Conservation (phyloP, 2,797 vertebrate species). For the Tokudaia muenninki region DNA sequence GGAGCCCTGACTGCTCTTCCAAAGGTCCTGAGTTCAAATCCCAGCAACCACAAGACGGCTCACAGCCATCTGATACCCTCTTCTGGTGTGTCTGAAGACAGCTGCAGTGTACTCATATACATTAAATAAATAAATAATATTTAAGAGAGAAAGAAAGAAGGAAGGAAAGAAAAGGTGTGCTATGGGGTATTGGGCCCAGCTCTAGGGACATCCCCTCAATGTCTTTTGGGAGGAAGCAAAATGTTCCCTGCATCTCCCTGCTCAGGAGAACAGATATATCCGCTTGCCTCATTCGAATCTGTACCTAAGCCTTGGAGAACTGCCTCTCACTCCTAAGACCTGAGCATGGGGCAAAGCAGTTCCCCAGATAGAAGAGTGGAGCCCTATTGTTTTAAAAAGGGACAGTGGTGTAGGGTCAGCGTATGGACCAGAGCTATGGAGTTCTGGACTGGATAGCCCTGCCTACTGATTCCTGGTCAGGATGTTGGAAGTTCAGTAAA, state of each 20-base stretch:
- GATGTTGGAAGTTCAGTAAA: not conserved
- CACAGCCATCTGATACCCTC: no score
- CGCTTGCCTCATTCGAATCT: not conserved
- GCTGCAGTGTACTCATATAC: no score
- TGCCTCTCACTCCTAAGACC: accelerated
- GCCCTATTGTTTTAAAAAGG: not conserved
- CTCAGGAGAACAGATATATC: not conserved
- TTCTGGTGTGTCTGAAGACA: no score
- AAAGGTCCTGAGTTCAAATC: no score
- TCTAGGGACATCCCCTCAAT: not conserved
- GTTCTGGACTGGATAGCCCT: no score
- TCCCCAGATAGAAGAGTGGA: not conserved
- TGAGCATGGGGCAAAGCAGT: not conserved
- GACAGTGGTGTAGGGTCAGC: not conserved
- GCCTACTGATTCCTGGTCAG: not conserved
- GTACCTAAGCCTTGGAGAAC: not conserved
- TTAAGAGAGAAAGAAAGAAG: no score
- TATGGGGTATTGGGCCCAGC: not conserved
- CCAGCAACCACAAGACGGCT: no score
- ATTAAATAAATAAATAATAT: no score
- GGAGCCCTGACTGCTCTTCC: no score
- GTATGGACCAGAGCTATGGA: not conserved
- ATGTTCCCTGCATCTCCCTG: not conserved
- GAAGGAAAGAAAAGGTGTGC: not conserved
- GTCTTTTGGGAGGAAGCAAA: not conserved